Base-by-base conservation (phyloP, 2,113 vertebrate genomes). In the Perccottus glenii region DNA sequence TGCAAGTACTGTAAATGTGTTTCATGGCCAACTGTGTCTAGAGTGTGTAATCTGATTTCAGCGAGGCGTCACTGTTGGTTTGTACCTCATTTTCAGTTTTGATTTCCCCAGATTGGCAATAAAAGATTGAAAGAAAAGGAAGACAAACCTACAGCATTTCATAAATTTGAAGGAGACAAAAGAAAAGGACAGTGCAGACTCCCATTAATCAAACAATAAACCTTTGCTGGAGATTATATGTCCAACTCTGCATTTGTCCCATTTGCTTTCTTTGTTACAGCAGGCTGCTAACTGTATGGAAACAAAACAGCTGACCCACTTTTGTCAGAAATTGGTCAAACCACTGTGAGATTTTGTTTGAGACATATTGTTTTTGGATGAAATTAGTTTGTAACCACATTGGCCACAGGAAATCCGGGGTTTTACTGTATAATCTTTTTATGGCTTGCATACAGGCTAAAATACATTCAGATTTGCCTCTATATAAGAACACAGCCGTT, bases 221-320 rank as follows among this genome's bases (percentile, higher is more conserved):
- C 16, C 36, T 60, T 32, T 6, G 8, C 45, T 44, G 49, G 11
- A 47, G 40, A 62, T 32, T 60, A n/a, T 27, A 43, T 51, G 32
- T 58, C 50, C 12, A 74, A 65, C 69, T 76, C 56, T 46, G 50
- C 32, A 62, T 75, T 66, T 38, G 58, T 70, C 67, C 9, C 45
- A 27, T 27, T 27, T 27, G 19, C 19, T 27, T 27, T 27, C 27
- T 43, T 70, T 6, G 60, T 81, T 83, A 71, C 16, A 66, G 64
- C 43, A 46, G 19, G 75, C 56, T 75, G 27, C 50, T 58, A 63
- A 56, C 47, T 60, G 15, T 35, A 67, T 4, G 43, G 61, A 81
- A 64, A 62, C 53, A 56, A 62, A 75, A 67, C 60, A 66, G 66
- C 70, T 73, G 61, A 82, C 70, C 64, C 65, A 64, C 49, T 61